Conservation (phyloP, 2,888 invertebrate genomes). For the Emmelina monodactyla region DNA sequence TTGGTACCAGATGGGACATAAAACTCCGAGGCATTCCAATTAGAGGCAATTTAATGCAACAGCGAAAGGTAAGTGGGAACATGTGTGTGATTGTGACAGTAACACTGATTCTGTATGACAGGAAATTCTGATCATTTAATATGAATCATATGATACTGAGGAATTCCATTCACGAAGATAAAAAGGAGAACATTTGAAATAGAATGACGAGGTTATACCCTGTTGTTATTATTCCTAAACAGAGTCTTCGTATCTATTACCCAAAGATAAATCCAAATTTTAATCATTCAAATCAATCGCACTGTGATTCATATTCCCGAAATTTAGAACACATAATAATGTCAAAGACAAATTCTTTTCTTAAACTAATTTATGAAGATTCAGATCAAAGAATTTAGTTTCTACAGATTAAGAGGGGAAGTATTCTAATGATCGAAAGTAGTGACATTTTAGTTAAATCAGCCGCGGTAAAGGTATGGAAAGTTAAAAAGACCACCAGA, state of each 20-base stretch:
- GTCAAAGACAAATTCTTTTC: neutral
- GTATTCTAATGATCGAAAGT: neutral
- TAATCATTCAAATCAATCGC: no score
- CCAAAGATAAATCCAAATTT: no score
- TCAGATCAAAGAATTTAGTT: neutral
- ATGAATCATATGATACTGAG: no score
- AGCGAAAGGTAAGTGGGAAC: slow-evolving; percentile 16
- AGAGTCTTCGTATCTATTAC: no score
- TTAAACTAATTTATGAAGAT: no score
- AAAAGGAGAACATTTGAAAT: no score
- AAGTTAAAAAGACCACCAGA: neutral
- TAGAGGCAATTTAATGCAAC: slow-evolving; percentile 16
- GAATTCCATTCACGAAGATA: no score
- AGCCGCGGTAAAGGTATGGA: neutral
- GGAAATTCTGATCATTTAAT: no score
- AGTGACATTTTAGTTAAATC: neutral
- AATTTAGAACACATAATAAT: no score
- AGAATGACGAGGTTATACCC: no score
- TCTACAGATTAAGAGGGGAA: neutral
- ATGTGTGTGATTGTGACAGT: slow-evolving; percentile 15
- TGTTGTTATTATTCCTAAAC: no score
- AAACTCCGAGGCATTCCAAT: slow-evolving; percentile 13
- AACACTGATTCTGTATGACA: neutral
- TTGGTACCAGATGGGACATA: slow-evolving; percentile 20
- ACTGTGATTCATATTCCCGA: no score